phyloP scores from a whole-genome alignment of 2,888 invertebrate species.

The Drosophila siamana region DNA sequence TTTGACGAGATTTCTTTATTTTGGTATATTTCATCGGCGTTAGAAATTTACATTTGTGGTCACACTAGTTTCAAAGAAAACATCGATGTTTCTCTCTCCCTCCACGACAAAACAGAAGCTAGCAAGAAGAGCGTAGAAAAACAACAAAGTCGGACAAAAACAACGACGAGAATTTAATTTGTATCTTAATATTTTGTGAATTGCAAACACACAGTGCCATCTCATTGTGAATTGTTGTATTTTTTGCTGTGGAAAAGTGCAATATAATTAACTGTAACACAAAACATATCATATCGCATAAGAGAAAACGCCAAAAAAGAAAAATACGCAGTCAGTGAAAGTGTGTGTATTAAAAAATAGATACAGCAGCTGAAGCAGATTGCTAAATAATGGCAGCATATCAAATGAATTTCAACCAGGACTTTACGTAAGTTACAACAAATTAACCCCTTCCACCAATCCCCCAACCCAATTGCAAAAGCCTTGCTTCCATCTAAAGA shows the following conservation, averaged over 20 bases:
- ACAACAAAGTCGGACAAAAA: conserved; percentile 71
- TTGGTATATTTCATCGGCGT: too few relatives aligned
- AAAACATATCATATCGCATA: conserved; percentile 12
- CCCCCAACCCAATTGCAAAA: conserved; percentile 24
- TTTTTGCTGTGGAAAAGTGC: conserved; percentile 36
- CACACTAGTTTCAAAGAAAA: too few relatives aligned
- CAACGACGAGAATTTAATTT: conserved; percentile 50
- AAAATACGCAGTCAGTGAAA: conserved; percentile 53
- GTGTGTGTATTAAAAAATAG: conserved; percentile 47
- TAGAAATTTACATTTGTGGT: too few relatives aligned
- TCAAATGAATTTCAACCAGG: conserved; percentile 81
- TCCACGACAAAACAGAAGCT: conserved; percentile 37
- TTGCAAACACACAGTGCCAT: conserved; percentile 20
- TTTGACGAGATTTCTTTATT: too few relatives aligned
- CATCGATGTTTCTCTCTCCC: too few relatives aligned
- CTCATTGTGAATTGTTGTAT: conserved; percentile 33
- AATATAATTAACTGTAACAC: conserved; percentile 16
- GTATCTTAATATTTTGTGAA: conserved; percentile 29
- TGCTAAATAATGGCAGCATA: conserved; percentile 75
- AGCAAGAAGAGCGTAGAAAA: conserved; percentile 63
- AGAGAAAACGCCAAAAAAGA: conserved; percentile 10
- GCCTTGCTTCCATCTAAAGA: conserved; percentile 58
- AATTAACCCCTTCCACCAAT: conserved; percentile 23
- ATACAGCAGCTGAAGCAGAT: conserved; percentile 47
- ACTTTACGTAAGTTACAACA: conserved; percentile 79